Conservation (phyloP, 2,113 vertebrate species). For the Strix uralensis region DNA sequence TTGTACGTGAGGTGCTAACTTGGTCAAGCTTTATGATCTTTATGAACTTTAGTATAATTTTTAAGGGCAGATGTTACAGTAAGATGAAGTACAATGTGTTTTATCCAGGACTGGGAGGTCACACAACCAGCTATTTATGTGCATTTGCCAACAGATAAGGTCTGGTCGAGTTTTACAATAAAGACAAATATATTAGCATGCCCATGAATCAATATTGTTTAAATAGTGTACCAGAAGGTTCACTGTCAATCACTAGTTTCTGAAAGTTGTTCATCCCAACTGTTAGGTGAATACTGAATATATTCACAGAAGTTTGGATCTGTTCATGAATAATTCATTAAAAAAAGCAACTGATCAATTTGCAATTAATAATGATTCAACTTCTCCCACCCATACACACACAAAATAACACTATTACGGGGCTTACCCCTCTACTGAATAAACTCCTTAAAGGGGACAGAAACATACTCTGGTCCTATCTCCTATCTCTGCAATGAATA, state of each 20-base stretch:
- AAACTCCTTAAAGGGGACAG: background rate
- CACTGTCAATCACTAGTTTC: conserved; percentile 67
- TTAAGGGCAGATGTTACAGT: background rate
- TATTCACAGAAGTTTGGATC: conserved; percentile 67
- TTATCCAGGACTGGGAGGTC: background rate
- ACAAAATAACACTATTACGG: background rate
- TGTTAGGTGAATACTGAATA: conserved; percentile 68
- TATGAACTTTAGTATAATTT: background rate
- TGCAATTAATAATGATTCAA: conserved; percentile 66
- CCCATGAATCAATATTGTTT: conserved; percentile 62
- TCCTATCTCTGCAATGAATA: background rate
- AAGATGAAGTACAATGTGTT: background rate
- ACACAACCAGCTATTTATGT: background rate
- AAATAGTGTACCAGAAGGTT: conserved; percentile 68
- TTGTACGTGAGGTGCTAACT: background rate
- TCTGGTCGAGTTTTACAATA: background rate
- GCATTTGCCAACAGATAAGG: conserved; percentile 34
- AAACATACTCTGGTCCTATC: background rate
- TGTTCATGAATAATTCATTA: conserved; percentile 68
- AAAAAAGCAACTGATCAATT: conserved; percentile 32
- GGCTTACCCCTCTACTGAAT: background rate
- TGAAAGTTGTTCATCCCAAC: conserved; percentile 70
- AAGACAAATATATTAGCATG: conserved; percentile 58
- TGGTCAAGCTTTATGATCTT: background rate
- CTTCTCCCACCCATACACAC: conserved; percentile 21